phyloP scores from a whole-genome alignment of 2,888 invertebrate genomes.

The Chrysolina oricalcia region DNA sequence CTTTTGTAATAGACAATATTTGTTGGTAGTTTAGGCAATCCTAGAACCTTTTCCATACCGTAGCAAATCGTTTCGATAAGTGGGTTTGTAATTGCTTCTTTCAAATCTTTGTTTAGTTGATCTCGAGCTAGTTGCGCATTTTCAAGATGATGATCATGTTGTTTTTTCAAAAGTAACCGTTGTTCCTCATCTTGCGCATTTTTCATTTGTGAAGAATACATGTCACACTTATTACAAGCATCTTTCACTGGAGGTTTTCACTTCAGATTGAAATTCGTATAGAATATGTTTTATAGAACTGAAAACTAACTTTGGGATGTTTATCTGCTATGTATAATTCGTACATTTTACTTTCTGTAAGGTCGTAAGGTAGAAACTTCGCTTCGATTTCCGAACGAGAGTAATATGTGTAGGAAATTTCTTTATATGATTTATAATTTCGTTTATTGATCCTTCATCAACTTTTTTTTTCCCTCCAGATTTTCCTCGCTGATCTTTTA shows the following conservation, averaged over 20 bases:
- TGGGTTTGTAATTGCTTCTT: too few relatives aligned
- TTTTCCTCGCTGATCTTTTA: constrained; percentile 37
- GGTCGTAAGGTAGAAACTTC: too few relatives aligned
- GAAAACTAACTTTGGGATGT: constrained; percentile 44
- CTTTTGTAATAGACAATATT: constrained; percentile 26
- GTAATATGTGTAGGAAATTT: constrained; percentile 34
- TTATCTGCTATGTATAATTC: constrained; percentile 39
- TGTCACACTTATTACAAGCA: too few relatives aligned
- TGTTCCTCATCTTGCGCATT: constrained; percentile 35
- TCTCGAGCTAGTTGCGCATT: constrained; percentile 32
- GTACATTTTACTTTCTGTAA: background rate
- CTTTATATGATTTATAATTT: constrained; percentile 44
- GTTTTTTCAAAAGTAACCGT: constrained; percentile 37
- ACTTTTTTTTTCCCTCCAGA: constrained; percentile 34
- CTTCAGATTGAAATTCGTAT: constrained; percentile 38
- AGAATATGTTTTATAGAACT: constrained; percentile 43
- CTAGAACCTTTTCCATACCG: constrained; percentile 33
- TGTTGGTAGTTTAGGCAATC: too few relatives aligned
- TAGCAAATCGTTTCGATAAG: constrained; percentile 61
- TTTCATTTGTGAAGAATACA: constrained; percentile 38
- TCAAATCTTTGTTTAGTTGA: too few relatives aligned
- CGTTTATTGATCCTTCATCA: too few relatives aligned
- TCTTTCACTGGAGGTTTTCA: constrained; percentile 37
- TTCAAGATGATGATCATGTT: constrained; percentile 37
- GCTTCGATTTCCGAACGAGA: too few relatives aligned